Percentiles rank a stretch among this genome's conserved stretches.
phyloP scores from a whole-genome alignment of 2,113 vertebrate species.

The Empidonax alnorum region DNA sequence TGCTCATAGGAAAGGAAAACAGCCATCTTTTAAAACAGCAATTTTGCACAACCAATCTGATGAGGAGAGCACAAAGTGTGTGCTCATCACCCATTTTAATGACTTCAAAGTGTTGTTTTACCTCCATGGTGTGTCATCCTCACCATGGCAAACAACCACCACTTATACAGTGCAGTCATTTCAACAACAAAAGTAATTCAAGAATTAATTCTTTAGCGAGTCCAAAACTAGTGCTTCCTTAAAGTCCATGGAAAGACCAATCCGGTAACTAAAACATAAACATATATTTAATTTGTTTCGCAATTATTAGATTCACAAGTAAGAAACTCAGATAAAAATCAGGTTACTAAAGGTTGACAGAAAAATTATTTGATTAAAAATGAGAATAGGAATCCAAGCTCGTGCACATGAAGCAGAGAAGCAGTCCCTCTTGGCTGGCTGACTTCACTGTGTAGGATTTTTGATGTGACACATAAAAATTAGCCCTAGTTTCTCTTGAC shows the following conservation, averaged over 20 bases:
- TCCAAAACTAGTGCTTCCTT: background rate
- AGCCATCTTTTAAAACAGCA: background rate
- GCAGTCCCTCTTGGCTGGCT: background rate
- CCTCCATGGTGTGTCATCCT: background rate
- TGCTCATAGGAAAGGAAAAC: background rate
- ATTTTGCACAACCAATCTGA: background rate
- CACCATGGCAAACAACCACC: background rate
- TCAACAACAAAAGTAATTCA: background rate
- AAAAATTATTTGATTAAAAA: background rate
- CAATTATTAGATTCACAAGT: background rate
- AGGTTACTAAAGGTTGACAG: background rate
- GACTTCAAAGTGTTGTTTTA: background rate
- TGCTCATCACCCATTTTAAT: background rate
- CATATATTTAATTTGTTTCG: background rate
- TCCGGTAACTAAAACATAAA: background rate
- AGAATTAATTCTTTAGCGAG: background rate
- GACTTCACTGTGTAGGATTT: background rate
- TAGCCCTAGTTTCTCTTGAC: fast-evolving
- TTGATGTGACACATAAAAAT: background rate
- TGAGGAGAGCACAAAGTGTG: background rate
- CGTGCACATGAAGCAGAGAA: background rate
- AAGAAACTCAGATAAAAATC: background rate
- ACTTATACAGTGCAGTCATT: background rate
- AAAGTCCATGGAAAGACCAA: background rate
- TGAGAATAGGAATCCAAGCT: background rate